phyloP scores from a whole-genome alignment of 2,888 invertebrate species.

The Watsonalla binaria region DNA sequence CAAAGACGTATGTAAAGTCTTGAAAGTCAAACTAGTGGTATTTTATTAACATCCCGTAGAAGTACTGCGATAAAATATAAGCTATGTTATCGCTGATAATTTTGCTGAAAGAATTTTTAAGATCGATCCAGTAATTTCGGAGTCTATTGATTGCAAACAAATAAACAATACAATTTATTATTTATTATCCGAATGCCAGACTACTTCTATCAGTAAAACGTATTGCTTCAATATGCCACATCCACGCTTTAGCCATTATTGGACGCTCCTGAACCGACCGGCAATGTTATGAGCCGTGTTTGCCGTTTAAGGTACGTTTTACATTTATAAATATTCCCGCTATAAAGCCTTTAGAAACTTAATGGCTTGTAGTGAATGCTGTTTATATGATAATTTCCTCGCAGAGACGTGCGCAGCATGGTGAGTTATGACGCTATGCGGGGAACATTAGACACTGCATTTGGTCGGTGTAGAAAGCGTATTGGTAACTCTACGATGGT shows the following conservation, averaged over 20 bases:
- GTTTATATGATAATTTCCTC: constrained; percentile 63
- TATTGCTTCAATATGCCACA: constrained; percentile 11
- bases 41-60: too few relatives aligned
- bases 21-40: too few relatives aligned
- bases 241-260: constrained; percentile 18
- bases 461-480: background rate
- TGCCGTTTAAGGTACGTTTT: constrained; percentile 61
- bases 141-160: too few relatives aligned
- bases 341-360: constrained; percentile 59
- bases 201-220: too few relatives aligned
- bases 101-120: too few relatives aligned
- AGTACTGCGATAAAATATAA: too few relatives aligned
- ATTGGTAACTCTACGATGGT: too few relatives aligned
- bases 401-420: constrained; percentile 34
- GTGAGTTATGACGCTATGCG: background rate
- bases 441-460: background rate
- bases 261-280: constrained; percentile 1
- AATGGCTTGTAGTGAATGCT: constrained; percentile 53
- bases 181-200: too few relatives aligned
- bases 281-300: constrained; percentile 47
- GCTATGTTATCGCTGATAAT: too few relatives aligned
- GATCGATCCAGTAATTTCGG: too few relatives aligned
- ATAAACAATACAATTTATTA: too few relatives aligned
- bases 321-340: constrained; percentile 64
- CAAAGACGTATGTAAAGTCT: too few relatives aligned